Evolutionary conservation across 2,113 vertebrate genomes (phyloP).

Genomic region (Hoplias malabaricus): DNA sequence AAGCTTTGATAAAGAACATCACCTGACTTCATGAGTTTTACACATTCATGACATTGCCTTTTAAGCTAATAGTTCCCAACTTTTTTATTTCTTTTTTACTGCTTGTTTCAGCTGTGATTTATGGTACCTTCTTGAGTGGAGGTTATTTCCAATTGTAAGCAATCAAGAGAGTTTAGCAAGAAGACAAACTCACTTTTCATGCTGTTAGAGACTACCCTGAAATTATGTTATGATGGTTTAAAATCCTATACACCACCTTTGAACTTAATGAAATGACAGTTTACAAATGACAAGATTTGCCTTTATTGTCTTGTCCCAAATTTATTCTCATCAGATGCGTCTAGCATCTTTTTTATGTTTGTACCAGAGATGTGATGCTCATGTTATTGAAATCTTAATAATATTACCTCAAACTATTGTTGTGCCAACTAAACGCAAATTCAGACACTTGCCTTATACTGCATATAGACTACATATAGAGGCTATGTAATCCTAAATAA

Average conservation of each 20-base stretch:
- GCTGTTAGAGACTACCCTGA: not conserved
- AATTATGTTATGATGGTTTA: not conserved
- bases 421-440: too few species aligned
- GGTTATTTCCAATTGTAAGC: not conserved
- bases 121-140: not conserved
- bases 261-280: not conserved
- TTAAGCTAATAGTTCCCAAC: conserved; percentile 8
- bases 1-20: conserved; percentile 19
- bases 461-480: too few species aligned
- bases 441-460: too few species aligned
- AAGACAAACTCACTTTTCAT: not conserved
- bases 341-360: too few species aligned
- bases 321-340: too few species aligned
- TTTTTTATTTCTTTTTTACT: not conserved
- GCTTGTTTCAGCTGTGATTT: not conserved
- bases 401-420: too few species aligned
- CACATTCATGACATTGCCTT: conserved; percentile 12
- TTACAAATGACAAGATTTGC: too few species aligned
- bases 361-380: too few species aligned
- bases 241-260: not conserved
- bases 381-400: too few species aligned
- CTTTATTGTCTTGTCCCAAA: too few species aligned
- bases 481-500: too few species aligned
- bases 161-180: not conserved
- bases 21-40: not conserved